Base-by-base conservation (phyloP, 2,888 invertebrate species). In the Drosophila monieri region DNA sequence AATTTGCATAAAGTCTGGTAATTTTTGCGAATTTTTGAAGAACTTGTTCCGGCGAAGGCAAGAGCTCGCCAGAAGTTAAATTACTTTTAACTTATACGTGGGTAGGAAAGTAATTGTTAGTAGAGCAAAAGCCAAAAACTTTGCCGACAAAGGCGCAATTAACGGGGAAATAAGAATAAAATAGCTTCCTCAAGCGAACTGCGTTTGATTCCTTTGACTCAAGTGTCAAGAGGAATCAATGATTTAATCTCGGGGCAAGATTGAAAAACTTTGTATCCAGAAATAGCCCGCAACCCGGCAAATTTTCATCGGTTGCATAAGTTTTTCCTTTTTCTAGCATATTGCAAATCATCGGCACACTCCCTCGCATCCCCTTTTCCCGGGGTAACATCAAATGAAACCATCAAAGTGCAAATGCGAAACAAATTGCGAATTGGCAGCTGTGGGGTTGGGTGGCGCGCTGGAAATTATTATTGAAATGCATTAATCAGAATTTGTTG, bases 321-420 rank as follows among this genome's bases (percentile, higher is more conserved):
- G 43, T 32, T 27, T 51, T 27, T 9, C 10, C 23, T 9, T 57
- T 39, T 49, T 3, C 6, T 21, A 18, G 27, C 69, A 64, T 55
- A 41, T 59, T 78, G 85, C 79, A 78, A 85, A 59, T 75, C 73
- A 69, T 73, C 48, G 66, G 53, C 73, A 59, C 56, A 27, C 48
- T 2, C n/a, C 47, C 30, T 58, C 74, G 72, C 64, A 15, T 12
- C 39, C 39, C 35, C 55, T 4, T 10, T 32, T 32, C 12, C 35
- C n/a, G 54, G 71, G 69, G 67, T 62, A 74, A 66, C 69, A 67
- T 77, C 71, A 86, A 88, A 80, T 88, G 79, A 76, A 84, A 64
- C 70, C 78, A 86, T 86, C 75, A 76, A 79, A 81, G 78, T 86
- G 81, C 76, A 85, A 81, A 86, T 87, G 80, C 69, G 88, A 81